Base-by-base conservation (phyloP, 2,113 vertebrate species). In the Nycticryphes semicollaris region DNA sequence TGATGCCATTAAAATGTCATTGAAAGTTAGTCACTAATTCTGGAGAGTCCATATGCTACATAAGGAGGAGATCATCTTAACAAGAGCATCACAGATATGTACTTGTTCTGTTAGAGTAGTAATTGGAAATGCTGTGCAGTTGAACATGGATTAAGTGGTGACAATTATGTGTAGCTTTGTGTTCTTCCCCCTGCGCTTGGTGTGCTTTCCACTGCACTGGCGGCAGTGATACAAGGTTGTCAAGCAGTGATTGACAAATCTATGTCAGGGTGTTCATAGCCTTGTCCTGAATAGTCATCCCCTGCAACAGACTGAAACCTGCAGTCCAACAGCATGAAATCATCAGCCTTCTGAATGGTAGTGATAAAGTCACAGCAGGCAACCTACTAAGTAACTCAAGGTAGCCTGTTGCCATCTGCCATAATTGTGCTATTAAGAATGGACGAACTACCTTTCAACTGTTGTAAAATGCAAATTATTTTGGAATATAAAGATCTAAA, bases 1-100 rank as follows among this genome's bases (percentile, higher is more conserved):
- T 37, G 31, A 43, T 90, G 60, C 81, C 27, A 81, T 95, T 93
- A 90, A 94, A 96, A 91, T 68, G 63, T 92, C 91, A 90, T 8
- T 83, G 64, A 84, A 78, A 78, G 60, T 83, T 77, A 83, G 73
- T 90, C 50, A 10, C 16, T 80, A 60, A 82, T 84, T 86, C 73
- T 84, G 60, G 97, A 94, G 75, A 54, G 63, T 84, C 43, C 62
- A 60, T 87, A 4, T 4, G 18, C 64, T 82, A 75, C 60, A 20
- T 2, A 57, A 89, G 39, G 43, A 77, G 87, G 66, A 93, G 91
- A 92, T 89, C 62, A 59, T 77, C 51, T 47, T 62, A 70, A 69
- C 27, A 90, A 91, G 41, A 84, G 19, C 39, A 30, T 93, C 22
- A 17, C 1, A 80, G 27, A 64, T 39, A 45, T 19, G 20, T 74